Evolutionary conservation across 2,888 invertebrate species (phyloP).

Genomic region (Digitonthophagus gazella): DNA sequence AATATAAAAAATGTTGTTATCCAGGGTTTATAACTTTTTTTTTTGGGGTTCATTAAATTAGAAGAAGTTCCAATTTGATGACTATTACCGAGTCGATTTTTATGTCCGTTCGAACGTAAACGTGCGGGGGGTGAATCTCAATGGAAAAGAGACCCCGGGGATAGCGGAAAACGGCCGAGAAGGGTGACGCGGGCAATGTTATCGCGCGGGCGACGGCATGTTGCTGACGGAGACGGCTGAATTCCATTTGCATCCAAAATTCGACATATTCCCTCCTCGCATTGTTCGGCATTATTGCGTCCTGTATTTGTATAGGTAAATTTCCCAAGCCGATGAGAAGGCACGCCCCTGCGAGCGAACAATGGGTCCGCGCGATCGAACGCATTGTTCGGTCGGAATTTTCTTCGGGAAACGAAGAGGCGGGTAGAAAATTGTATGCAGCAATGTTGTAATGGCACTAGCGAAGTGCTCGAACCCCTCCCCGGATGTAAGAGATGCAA

Average conservation of each 20-base stretch:
- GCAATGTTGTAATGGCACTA: neutral
- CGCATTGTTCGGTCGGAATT: slow-evolving; percentile 14
- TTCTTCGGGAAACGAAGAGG: slow-evolving; percentile 4
- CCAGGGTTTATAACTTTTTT: too few species aligned
- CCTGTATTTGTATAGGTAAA: slow-evolving; percentile 18
- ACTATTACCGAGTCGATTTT: neutral
- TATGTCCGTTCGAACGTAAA: neutral
- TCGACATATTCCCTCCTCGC: slow-evolving; percentile 14
- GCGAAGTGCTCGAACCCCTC: neutral
- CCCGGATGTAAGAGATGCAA: neutral
- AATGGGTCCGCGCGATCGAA: slow-evolving; percentile 11
- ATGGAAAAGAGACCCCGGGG: neutral
- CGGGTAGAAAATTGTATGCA: neutral
- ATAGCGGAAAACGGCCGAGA: neutral
- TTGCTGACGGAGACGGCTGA: slow-evolving; percentile 7
- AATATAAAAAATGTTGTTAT: too few species aligned
- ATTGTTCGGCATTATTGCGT: slow-evolving; percentile 18
- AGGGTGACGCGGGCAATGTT: neutral
- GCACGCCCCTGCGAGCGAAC: slow-evolving; percentile 4
- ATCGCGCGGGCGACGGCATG: neutral
- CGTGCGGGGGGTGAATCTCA: neutral
- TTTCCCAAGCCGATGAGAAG: slow-evolving; percentile 18
- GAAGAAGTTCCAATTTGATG: neutral
- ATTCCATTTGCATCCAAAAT: slow-evolving; percentile 17
- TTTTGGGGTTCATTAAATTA: neutral